These are phyloP conservation scores for Poeciliopsis retropinna DNA, from an alignment of 2,113 vertebrate species.

Conservation along the genomic window DNA sequence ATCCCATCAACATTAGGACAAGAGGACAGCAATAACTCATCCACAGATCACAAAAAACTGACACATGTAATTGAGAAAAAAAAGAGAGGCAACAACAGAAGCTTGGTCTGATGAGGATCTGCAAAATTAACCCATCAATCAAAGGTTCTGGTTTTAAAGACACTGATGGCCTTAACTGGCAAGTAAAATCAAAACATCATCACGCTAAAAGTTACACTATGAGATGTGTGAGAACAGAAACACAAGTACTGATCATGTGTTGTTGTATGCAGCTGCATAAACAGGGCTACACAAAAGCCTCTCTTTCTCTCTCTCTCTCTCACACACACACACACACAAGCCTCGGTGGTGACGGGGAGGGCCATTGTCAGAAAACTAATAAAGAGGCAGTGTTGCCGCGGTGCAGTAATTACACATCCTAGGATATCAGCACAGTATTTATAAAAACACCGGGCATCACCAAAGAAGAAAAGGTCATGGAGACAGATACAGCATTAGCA, in stretches of 20 bases:
- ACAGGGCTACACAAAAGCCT: constrained; percentile 37
- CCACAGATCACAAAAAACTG: not conserved
- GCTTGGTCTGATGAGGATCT: constrained; percentile 25
- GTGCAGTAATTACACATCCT: constrained; percentile 76
- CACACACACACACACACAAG: constrained; percentile 7
- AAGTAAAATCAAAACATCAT: constrained; percentile 36
- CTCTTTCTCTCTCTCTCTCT: not conserved
- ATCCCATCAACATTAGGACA: too few relatives aligned
- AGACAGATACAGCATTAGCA: constrained; percentile 63
- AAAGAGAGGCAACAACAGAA: not conserved
- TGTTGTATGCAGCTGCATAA: constrained; percentile 50
- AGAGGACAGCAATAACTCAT: not conserved
- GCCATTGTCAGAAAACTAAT: constrained; percentile 77
- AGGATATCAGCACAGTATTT: constrained; percentile 74
- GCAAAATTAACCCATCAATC: constrained; percentile 38
- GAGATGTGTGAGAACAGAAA: constrained; percentile 11
- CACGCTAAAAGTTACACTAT: constrained; percentile 1
- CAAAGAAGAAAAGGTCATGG: constrained; percentile 76
- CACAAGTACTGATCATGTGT: not conserved
- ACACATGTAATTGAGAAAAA: not conserved
- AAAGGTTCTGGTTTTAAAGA: constrained; percentile 32
- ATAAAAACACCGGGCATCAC: constrained; percentile 70
- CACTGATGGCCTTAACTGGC: constrained; percentile 38
- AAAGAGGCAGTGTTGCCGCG: constrained; percentile 67
- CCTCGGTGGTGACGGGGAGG: constrained; percentile 37